phyloP scores from a whole-genome alignment of 2,797 vertebrate genomes.

The Gallinago stenura region DNA sequence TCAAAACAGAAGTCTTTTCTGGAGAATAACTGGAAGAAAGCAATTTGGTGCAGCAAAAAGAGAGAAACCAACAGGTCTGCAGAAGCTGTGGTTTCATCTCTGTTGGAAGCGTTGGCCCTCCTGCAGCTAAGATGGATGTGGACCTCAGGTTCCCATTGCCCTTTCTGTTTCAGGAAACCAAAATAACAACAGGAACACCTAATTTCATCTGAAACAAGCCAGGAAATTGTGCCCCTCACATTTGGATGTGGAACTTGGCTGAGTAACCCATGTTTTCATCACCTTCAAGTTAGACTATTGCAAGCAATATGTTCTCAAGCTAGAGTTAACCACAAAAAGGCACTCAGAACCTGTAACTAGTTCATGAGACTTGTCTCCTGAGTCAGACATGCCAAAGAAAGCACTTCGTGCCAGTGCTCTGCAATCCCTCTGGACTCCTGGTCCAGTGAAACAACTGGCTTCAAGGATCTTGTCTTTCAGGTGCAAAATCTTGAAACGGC shows the following conservation, averaged over 20 bases:
- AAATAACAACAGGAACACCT: constrained; percentile 39
- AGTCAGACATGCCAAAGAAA: not conserved
- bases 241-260: constrained; percentile 16
- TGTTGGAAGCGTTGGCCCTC: not conserved
- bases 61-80: not conserved
- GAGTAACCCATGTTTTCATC: constrained; percentile 26
- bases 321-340: constrained; percentile 37
- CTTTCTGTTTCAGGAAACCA: constrained; percentile 11
- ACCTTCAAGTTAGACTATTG: not conserved
- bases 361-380: not conserved
- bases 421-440: not conserved
- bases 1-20: not conserved
- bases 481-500: not conserved
- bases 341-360: not conserved
- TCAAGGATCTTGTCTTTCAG: not conserved
- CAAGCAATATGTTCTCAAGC: not conserved
- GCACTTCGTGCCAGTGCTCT: not conserved
- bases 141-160: not conserved
- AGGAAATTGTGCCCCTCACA: constrained; percentile 1
- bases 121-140: not conserved
- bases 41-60: not conserved
- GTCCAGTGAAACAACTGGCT: not conserved
- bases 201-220: not conserved
- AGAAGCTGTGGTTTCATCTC: not conserved
- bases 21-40: not conserved